These are phyloP conservation scores for Poeciliopsis turrubarensis DNA, from an alignment of 2,113 vertebrate genomes.

Conservation along the genomic window DNA sequence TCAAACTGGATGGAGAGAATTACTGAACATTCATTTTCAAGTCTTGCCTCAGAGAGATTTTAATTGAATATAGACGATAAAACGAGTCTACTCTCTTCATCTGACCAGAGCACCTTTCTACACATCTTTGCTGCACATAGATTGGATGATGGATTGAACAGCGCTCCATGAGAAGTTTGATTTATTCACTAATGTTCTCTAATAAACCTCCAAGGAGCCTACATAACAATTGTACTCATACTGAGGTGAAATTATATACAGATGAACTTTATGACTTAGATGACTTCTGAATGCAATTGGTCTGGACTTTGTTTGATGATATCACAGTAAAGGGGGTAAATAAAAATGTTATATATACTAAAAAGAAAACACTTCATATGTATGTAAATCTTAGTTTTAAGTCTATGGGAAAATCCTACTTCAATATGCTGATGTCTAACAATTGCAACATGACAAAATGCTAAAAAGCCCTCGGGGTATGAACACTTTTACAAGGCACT, in stretches of 20 bases:
- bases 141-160: background rate
- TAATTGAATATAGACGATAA: too few relatives aligned
- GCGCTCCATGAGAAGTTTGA: background rate
- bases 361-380: too few relatives aligned
- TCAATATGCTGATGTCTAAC: too few relatives aligned
- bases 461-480: background rate
- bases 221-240: background rate
- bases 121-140: background rate
- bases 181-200: background rate
- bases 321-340: background rate
- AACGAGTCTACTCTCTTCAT: background rate
- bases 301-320: background rate
- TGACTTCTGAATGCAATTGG: background rate
- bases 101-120: background rate
- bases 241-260: background rate
- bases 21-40: background rate
- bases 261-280: background rate
- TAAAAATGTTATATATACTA: background rate
- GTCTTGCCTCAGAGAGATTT: background rate
- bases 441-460: too few relatives aligned
- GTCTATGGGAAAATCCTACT: too few relatives aligned
- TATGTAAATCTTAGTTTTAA: too few relatives aligned
- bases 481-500: background rate
- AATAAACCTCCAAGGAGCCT: background rate
- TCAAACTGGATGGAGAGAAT: background rate